Conservation (phyloP, 2,888 invertebrate species). For the Tanypteryx hageni region DNA sequence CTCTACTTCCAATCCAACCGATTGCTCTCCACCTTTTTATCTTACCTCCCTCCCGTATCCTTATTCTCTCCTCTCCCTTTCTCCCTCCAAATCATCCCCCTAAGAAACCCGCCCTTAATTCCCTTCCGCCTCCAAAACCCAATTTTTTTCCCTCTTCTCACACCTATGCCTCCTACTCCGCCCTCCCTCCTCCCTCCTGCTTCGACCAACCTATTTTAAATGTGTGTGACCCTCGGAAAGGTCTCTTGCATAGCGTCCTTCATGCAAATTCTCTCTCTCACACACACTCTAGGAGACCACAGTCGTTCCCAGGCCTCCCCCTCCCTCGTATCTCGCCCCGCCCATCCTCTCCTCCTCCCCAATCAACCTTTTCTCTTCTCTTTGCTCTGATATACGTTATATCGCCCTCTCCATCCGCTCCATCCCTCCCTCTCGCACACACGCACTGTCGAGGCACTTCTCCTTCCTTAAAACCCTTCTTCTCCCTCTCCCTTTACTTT, state of each 20-base stretch:
- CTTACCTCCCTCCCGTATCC: not conserved
- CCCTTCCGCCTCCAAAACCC: not conserved
- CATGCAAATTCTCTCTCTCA: constrained; percentile 50
- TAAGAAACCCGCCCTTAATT: not conserved
- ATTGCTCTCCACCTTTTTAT: not conserved
- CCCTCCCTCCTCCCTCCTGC: not conserved
- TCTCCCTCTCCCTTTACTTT: not conserved
- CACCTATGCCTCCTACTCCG: not conserved
- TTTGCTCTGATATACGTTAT: constrained; percentile 46
- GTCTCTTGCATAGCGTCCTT: constrained; percentile 23
- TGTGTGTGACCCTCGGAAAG: constrained; percentile 20
- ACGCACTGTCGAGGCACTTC: no score
- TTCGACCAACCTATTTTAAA: constrained; percentile 33
- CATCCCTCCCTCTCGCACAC: not conserved
- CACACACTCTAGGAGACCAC: constrained; percentile 38
- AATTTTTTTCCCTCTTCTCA: not conserved
- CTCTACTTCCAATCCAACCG: not conserved
- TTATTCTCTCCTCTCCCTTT: no score
- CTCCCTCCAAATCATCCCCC: not conserved
- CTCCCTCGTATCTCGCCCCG: constrained; percentile 15
- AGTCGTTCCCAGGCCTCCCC: constrained; percentile 46
- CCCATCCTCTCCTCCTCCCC: constrained; percentile 33
- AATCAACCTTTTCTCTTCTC: constrained; percentile 45
- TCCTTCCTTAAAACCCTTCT: not conserved
- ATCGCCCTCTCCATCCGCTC: constrained; percentile 1